These are phyloP conservation scores for Lysandra bellargus DNA, from an alignment of 2,888 invertebrate species.

Conservation along the genomic window DNA sequence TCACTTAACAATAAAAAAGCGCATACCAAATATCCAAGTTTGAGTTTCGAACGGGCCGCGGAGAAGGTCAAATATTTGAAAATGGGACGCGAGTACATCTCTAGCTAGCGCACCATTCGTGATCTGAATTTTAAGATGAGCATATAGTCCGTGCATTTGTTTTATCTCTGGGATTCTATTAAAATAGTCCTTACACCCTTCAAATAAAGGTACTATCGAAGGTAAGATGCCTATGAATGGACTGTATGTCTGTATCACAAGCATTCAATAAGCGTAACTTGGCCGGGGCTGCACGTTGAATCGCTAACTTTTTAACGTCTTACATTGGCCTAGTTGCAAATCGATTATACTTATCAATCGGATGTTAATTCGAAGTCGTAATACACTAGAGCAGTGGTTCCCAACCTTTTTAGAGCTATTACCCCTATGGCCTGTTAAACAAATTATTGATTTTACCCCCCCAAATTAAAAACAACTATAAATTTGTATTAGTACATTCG, in stretches of 20 bases:
- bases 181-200: neutral
- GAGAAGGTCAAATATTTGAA: conserved; percentile 60
- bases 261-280: conserved; percentile 18
- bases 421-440: too few species aligned
- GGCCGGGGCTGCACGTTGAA: neutral
- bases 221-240: neutral
- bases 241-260: conserved; percentile 23
- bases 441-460: too few species aligned
- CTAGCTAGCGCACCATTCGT: conserved; percentile 41
- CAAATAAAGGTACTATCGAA: neutral
- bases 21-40: conserved; percentile 15
- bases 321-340: conserved; percentile 20
- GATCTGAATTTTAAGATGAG: conserved; percentile 43
- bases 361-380: neutral
- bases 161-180: neutral
- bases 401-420: too few species aligned
- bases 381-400: neutral
- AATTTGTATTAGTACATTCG: too few species aligned
- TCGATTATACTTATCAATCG: conserved; percentile 9
- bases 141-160: neutral
- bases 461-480: too few species aligned
- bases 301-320: conserved; percentile 3
- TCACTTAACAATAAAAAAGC: conserved; percentile 13
- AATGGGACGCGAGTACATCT: conserved; percentile 47
- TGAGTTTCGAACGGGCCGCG: conserved; percentile 47